Conservation (phyloP, 2,797 vertebrate genomes). For the Gobionotothen gibberifrons region DNA sequence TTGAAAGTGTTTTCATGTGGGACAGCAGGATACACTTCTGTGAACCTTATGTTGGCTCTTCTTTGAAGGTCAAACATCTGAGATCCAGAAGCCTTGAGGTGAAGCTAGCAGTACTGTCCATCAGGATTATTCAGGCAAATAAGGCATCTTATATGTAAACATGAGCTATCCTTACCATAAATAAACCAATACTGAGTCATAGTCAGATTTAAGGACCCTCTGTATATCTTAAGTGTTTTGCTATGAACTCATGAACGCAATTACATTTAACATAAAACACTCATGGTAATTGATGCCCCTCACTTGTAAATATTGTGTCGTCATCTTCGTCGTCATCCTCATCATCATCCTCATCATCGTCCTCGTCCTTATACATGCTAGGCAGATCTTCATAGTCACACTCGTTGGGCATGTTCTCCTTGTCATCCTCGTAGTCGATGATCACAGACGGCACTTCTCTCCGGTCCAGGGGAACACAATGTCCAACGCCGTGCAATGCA, state of each 20-base stretch:
- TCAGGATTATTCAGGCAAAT: constrained; percentile 30
- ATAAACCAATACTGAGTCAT: not conserved
- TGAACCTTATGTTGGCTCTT: constrained; percentile 8
- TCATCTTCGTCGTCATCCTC: constrained; percentile 90
- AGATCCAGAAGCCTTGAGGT: constrained; percentile 20
- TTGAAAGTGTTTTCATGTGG: constrained; percentile 9
- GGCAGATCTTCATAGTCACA: constrained; percentile 94
- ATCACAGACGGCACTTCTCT: constrained; percentile 95
- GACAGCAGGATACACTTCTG: constrained; percentile 29
- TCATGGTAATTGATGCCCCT: constrained; percentile 12
- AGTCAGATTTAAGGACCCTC: not conserved
- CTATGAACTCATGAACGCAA: not conserved
- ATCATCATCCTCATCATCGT: constrained; percentile 91
- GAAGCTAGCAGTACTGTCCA: constrained; percentile 8
- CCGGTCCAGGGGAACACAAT: constrained; percentile 88
- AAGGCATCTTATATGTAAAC: constrained; percentile 26
- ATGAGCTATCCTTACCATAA: not conserved
- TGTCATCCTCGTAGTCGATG: constrained; percentile 96
- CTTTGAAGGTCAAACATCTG: constrained; percentile 47
- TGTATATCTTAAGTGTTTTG: not conserved
- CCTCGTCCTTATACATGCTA: constrained; percentile 93
- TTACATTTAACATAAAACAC: not conserved
- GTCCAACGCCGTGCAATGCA: constrained; percentile 86
- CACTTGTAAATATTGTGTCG: constrained; percentile 93
- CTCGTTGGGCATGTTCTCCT: constrained; percentile 98